Base-by-base conservation (phyloP, 2,113 vertebrate species). In the Pachypanchax playfairii region DNA sequence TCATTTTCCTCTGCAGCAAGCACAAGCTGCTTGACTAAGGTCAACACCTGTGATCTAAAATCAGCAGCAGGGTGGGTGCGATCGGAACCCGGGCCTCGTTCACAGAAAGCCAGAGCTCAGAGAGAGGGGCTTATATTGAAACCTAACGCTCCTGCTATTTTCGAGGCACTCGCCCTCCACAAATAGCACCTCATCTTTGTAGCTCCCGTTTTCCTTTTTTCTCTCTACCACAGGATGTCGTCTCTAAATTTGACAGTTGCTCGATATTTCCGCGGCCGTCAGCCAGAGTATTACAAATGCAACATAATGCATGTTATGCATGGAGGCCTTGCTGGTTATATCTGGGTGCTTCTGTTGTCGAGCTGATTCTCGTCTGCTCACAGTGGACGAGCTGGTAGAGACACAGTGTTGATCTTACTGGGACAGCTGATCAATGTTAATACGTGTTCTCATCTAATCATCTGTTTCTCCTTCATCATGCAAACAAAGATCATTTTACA, bases 41-140 rank as follows among this genome's bases (percentile, higher is more conserved):
- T 92, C 91, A 93, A 90, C 91, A 93, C 92, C 91, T 93, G 92
- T 91, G 92, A 85, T 92, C 90, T 92, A 92, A 92, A 93, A 92
- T 81, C 79, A 88, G 91, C 79, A 20, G 52, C 6, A 69, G 89
- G 84, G 83, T 73, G 87, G 86, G 85, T 83, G 89, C 77, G 88
- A 90, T 82, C 85, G 87, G 90, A 92, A 88, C 88, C 84, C 71
- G 47, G 82, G 85, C 88, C 88, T 89, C 88, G 89, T 92, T 92
- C 92, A 92, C 89, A 93, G 91, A 91, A 90, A 91, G 88, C 88
- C 86, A 66, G 22, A 80, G 90, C 89, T 89, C 86, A 83, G 88
- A 84, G 84, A 61, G 79, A 67, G 69, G 77, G 84, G 86, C 87
- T 92, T 91, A 92, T 76, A 85, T 76, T 90, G 91, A 91, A 91